These are phyloP conservation scores for Drosophila eugracilis DNA, from an alignment of 1,140 invertebrate genomes.

Conservation along the genomic window DNA sequence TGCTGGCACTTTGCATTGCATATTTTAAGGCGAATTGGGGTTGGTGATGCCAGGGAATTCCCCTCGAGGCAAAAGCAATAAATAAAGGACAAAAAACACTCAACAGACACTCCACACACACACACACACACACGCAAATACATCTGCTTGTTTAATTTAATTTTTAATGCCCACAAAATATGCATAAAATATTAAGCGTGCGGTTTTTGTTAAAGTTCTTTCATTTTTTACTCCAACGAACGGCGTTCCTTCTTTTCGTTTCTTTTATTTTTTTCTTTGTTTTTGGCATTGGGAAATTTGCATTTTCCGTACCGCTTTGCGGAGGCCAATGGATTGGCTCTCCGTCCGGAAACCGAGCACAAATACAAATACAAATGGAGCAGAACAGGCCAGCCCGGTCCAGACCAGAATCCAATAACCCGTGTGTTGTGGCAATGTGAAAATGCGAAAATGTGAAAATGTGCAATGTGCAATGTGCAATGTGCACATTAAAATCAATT, in stretches of 20 bases:
- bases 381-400: slow-evolving; percentile 1
- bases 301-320: slow-evolving; percentile 51
- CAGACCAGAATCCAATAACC: slow-evolving; percentile 40
- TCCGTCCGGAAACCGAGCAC: slow-evolving; percentile 38
- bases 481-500: slow-evolving; percentile 81
- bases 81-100: slow-evolving; percentile 54
- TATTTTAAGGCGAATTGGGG: slow-evolving; percentile 63
- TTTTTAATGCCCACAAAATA: slow-evolving; percentile 83
- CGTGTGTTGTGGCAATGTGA: slow-evolving; percentile 40
- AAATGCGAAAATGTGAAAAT: slow-evolving; percentile 31
- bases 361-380: slow-evolving; percentile 50
- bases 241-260: slow-evolving; percentile 17
- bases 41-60: slow-evolving; percentile 13
- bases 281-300: slow-evolving; percentile 52
- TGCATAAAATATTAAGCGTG: slow-evolving; percentile 79
- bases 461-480: slow-evolving; percentile 35
- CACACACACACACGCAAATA: slow-evolving; percentile 29
- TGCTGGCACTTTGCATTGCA: slow-evolving; percentile 51
- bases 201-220: slow-evolving; percentile 50
- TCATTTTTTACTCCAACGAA: slow-evolving; percentile 3
- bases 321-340: slow-evolving; percentile 26
- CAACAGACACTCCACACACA: neutral
- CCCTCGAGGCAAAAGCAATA: slow-evolving; percentile 61
- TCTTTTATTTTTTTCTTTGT: slow-evolving; percentile 23
- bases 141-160: slow-evolving; percentile 83